Evolutionary conservation across 2,113 vertebrate genomes (phyloP).

Genomic region (Rhea pennata): DNA sequence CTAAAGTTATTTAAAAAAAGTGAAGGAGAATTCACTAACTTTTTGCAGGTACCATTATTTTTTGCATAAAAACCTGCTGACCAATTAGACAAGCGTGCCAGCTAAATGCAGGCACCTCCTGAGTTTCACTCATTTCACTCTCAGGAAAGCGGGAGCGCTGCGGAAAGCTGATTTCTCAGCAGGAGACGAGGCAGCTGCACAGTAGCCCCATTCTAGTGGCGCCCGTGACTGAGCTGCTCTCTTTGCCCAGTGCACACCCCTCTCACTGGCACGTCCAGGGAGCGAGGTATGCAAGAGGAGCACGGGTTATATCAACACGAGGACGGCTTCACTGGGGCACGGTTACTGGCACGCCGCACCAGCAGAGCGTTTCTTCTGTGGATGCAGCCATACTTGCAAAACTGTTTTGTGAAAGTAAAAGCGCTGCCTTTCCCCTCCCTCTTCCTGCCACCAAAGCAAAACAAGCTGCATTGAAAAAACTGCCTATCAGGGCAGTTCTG

Average conservation of each 20-base stretch:
- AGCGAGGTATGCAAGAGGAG: fast-evolving
- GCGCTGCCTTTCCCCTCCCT: not conserved
- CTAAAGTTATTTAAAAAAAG: not conserved
- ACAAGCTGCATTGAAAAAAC: not conserved
- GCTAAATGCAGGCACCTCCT: not conserved
- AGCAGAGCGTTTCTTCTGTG: not conserved
- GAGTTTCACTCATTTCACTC: not conserved
- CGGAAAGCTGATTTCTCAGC: not conserved
- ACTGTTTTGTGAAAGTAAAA: not conserved
- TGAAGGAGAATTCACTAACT: not conserved
- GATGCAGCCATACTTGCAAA: not conserved
- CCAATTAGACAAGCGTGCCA: not conserved
- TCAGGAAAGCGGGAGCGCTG: not conserved
- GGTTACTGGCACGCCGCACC: fast-evolving
- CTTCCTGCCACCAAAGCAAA: not conserved
- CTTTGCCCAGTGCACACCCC: fast-evolving
- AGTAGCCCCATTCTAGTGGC: not conserved
- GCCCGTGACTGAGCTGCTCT: not conserved
- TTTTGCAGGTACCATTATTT: not conserved
- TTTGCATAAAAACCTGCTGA: not conserved
- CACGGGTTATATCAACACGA: fast-evolving
- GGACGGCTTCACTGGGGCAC: not conserved
- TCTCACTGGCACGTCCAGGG: not conserved
- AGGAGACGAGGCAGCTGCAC: not conserved
- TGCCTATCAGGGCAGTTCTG: not conserved